These are phyloP conservation scores for Dicycla oo DNA, from an alignment of 2,888 invertebrate species.

Conservation along the genomic window DNA sequence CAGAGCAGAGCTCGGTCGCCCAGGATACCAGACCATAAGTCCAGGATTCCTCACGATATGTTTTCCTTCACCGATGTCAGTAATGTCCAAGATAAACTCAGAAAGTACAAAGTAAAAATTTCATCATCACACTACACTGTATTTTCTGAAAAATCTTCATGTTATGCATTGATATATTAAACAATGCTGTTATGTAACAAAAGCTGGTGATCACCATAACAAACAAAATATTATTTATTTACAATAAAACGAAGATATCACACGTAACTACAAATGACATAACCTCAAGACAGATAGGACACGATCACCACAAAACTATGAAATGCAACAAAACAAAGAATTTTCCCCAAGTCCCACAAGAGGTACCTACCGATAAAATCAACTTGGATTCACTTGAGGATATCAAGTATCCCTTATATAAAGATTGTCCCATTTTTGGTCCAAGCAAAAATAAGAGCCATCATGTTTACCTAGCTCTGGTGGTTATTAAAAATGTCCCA, in stretches of 20 bases:
- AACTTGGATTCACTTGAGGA: slow-evolving; percentile 25
- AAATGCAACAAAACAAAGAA: slow-evolving; percentile 38
- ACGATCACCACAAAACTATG: slow-evolving; percentile 41
- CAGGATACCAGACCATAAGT: no score
- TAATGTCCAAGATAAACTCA: neutral
- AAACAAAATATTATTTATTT: slow-evolving; percentile 28
- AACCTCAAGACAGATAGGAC: slow-evolving; percentile 53
- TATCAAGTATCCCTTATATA: slow-evolving; percentile 19
- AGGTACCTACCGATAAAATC: slow-evolving; percentile 32
- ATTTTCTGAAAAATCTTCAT: slow-evolving; percentile 7
- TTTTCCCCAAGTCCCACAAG: slow-evolving; percentile 6
- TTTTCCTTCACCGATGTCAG: neutral
- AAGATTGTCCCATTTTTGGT: neutral
- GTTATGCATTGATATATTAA: no score
- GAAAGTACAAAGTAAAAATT: neutral
- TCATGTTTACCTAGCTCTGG: neutral
- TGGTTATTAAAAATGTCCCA: no score
- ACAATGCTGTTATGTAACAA: no score
- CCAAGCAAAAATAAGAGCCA: neutral
- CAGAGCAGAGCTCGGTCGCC: no score
- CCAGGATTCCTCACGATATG: neutral
- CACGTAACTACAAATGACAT: slow-evolving; percentile 27
- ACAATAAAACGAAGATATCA: slow-evolving; percentile 33
- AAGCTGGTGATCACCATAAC: neutral
- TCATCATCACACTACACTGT: neutral